Percentiles rank a stretch among this genome's conserved stretches.
phyloP scores from a whole-genome alignment of 1,140 invertebrate species.

The Gryllus bimaculatus region DNA sequence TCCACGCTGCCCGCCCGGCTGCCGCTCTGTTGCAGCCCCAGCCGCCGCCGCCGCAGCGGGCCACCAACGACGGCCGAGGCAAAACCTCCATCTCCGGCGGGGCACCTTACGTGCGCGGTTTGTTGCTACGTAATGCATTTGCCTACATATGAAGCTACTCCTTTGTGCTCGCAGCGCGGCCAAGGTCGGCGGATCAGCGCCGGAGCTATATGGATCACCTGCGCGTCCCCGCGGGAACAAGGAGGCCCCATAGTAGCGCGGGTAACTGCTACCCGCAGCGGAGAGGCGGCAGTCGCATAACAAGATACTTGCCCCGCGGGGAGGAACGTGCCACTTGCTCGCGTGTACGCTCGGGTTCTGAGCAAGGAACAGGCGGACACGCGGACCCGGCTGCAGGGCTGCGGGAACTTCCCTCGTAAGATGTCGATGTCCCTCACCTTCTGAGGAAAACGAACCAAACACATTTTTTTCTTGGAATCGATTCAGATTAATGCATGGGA shows the following conservation, averaged over 20 bases:
- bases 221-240: not conserved
- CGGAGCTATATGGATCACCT: not conserved
- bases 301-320: not conserved
- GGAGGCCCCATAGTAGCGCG: not conserved
- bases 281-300: not conserved
- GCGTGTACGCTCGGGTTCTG: too few species aligned
- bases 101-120: not conserved
- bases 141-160: not conserved
- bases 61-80: too few species aligned
- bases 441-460: too few species aligned
- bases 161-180: not conserved
- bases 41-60: too few species aligned
- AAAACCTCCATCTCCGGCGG: not conserved
- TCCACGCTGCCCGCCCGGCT: not conserved
- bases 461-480: too few species aligned
- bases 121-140: not conserved
- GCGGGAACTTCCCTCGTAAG: too few species aligned
- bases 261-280: not conserved
- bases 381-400: too few species aligned
- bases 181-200: not conserved
- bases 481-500: too few species aligned
- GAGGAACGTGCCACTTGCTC: too few species aligned
- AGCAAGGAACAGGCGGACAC: too few species aligned
- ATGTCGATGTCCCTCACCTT: too few species aligned
- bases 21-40: too few species aligned